Evolutionary conservation across 1,140 invertebrate genomes (phyloP).

Genomic region (Phortica variegata): DNA sequence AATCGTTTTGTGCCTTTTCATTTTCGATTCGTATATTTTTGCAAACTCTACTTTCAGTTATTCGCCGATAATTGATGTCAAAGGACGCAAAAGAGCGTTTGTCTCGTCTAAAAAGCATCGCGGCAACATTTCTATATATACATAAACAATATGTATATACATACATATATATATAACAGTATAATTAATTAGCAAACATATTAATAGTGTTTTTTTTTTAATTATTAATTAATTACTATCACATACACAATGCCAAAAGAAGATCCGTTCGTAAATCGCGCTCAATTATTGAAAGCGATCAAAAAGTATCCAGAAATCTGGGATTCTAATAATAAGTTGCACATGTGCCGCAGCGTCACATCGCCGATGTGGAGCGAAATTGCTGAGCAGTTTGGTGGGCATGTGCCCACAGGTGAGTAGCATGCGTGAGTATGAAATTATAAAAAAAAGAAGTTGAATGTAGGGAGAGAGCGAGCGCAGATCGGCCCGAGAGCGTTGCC

Average conservation of each 20-base stretch:
- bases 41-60: conserved; percentile 57
- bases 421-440: no score
- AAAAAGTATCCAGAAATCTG: conserved; percentile 55
- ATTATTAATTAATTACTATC: no score
- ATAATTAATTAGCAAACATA: no score
- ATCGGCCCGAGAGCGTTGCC: conserved; percentile 1
- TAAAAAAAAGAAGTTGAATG: no score
- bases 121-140: no score
- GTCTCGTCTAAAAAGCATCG: no score
- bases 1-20: conserved; percentile 55
- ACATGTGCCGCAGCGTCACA: conserved; percentile 52
- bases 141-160: no score
- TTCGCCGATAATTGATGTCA: conserved; percentile 58
- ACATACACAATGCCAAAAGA: conserved; percentile 41
- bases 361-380: conserved; percentile 56
- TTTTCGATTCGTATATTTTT: conserved; percentile 57
- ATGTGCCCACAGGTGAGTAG: conserved; percentile 51
- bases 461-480: conserved; percentile 1
- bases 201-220: no score
- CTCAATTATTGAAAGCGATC: conserved; percentile 49
- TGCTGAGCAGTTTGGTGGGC: conserved; percentile 51
- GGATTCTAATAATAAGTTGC: conserved; percentile 53
- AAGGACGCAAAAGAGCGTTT: no score
- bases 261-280: conserved; percentile 52
- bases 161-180: no score